Evolutionary conservation across 2,888 invertebrate species (phyloP), one percentile per base, ranked within the genome.

Genomic region (Callyntrura sp.): DNA sequence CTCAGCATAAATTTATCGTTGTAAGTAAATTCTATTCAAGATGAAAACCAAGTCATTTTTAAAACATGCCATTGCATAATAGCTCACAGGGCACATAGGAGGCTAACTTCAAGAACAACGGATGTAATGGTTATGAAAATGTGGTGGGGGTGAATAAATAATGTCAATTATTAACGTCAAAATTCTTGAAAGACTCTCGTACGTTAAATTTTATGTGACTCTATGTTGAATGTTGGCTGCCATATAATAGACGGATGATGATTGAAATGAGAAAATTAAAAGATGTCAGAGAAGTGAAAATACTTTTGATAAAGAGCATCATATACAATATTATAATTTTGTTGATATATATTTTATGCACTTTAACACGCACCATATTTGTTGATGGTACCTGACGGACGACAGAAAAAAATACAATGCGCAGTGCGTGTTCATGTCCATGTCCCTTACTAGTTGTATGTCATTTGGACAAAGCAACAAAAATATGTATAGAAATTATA

Each of bases 21-120:
- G n/a, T n/a, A n/a, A n/a, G n/a, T n/a, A n/a, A n/a, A n/a, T n/a
- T n/a, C n/a, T n/a, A n/a, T 9, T 45, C 17, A 45, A 17, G 6
- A 11, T 12, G 12, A 28, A 25, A 65, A 5, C 65, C 25, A 17
- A 73, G 70, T 45, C 43, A 60, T 81, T 81, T 57, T 81, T 35
- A 60, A 79, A 81, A 60, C 81, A 81, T 81, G 81, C 20, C 43
- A 23, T 81, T 81, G 81, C 81, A 81, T 81, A 81, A 81, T 81
- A 11, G 17, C 3, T 17, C 12, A 57, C 60, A n/a, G n/a, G n/a
- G n/a, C n/a, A n/a, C n/a, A n/a, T n/a, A 51, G 8, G n/a, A 35
- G 23, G 78, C 25, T 14, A 20, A 23, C 6, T 51, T 11, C 20
- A 28, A 14, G 11, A n/a, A 60, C 8, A 11, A 20, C 17, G 17